Conservation (phyloP, 2,888 invertebrate species). For the Spilosoma lubricipeda region DNA sequence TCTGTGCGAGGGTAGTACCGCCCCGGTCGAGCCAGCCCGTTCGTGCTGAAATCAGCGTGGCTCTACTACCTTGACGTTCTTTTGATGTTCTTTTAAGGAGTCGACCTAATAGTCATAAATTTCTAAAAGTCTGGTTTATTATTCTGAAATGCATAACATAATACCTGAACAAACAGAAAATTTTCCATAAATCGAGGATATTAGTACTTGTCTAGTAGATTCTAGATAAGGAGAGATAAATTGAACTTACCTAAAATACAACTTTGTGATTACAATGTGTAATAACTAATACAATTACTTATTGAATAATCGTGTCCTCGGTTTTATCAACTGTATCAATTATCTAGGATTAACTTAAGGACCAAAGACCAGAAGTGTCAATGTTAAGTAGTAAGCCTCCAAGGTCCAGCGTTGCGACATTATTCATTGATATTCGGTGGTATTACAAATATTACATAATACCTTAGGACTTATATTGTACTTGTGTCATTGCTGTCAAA, state of each 20-base stretch:
- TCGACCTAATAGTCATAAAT: background rate
- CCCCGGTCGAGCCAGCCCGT: too few relatives aligned
- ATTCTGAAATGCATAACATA: background rate
- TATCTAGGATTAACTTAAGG: conserved; percentile 39
- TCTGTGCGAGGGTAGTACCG: too few relatives aligned
- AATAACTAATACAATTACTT: conserved; percentile 21
- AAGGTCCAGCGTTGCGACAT: conserved; percentile 12
- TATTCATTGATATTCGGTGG: background rate
- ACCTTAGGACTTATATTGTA: too few relatives aligned
- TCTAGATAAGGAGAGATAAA: background rate
- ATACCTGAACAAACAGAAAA: background rate
- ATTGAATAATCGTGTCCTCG: conserved; percentile 33
- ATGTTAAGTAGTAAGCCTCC: conserved; percentile 43
- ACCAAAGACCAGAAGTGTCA: conserved; percentile 39
- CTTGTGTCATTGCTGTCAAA: too few relatives aligned
- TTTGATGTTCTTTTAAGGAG: too few relatives aligned
- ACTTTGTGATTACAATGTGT: conserved; percentile 16
- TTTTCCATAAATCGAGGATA: background rate
- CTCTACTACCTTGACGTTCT: too few relatives aligned
- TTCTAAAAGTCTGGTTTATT: background rate
- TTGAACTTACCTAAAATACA: background rate
- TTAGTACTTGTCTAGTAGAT: background rate
- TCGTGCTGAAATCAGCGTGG: too few relatives aligned
- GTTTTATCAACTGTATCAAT: conserved; percentile 49
- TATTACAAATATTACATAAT: background rate